Evolutionary conservation across 1,140 invertebrate species (phyloP).

Genomic region (Colletes gigas): DNA sequence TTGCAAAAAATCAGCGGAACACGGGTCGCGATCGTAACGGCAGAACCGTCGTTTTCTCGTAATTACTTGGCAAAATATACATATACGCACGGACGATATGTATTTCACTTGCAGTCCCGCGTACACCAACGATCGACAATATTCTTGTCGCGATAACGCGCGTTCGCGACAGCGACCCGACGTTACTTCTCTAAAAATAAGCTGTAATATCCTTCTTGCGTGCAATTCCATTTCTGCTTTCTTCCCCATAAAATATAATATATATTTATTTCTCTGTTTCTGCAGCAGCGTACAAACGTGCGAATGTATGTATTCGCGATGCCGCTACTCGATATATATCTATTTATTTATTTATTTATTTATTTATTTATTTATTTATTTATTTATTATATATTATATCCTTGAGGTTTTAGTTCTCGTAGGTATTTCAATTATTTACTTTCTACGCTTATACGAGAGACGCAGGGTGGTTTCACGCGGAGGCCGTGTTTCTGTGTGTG

Average conservation of each 20-base stretch:
- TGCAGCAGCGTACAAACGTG: conserved; percentile 47
- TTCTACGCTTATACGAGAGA: conserved; percentile 45
- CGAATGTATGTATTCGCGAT: conserved; percentile 54
- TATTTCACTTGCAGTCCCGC: conserved; percentile 11
- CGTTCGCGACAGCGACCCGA: conserved; percentile 43
- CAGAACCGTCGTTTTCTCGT: conserved; percentile 5
- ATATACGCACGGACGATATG: conserved; percentile 43
- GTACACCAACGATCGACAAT: not conserved
- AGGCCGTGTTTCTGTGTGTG: conserved; percentile 36
- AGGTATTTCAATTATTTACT: conserved; percentile 30
- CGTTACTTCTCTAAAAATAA: conserved; percentile 63
- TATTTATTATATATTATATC: conserved; percentile 12
- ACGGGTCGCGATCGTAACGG: conserved; percentile 51
- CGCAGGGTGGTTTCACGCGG: conserved; percentile 32
- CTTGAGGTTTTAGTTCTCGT: conserved; percentile 11
- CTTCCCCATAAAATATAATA: conserved; percentile 59
- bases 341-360: conserved; percentile 18
- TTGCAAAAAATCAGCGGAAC: conserved; percentile 60
- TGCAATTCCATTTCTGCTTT: conserved; percentile 64
- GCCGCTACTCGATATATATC: conserved; percentile 36
- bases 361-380: not conserved
- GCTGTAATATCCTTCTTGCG: conserved; percentile 52
- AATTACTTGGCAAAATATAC: conserved; percentile 21
- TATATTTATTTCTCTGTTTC: conserved; percentile 35
- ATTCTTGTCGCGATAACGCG: not conserved